Base-by-base conservation (phyloP, 53 echinoderm and acorn worm genomes). In the Luidia sarsii region DNA sequence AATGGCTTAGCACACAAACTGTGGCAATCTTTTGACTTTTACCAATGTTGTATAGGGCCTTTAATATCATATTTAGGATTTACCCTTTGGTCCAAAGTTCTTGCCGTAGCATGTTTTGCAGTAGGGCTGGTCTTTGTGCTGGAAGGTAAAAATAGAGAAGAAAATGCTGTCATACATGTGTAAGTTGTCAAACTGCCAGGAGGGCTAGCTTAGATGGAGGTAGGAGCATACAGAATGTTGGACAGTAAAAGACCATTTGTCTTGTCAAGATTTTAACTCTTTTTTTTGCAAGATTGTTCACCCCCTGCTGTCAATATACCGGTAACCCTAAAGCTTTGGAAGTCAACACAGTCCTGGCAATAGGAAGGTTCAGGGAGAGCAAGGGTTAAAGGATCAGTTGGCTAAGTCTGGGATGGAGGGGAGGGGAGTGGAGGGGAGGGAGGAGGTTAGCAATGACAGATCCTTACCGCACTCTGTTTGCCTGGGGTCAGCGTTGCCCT, bases 61-160 rank as follows among this genome's bases (percentile, higher is more conserved):
- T 41, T 6, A 41, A 41, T 41, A 41, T n/a, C 16, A n/a, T n/a
- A n/a, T n/a, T n/a, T n/a, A 3, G 24, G 33, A 29, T 70, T 86
- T 68, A 91, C 91, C 91, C 35, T 69, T 70, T 53, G 91, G 91
- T 77, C 87, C 91, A 91, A 87, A 91, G 21, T 83, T 67, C 10
- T 43, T 68, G 39, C 83, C 87, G 39, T 91, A 91, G 65, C 91
- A 91, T 20, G 77, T 68, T 70, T 87, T 77, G 50, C 91, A 91
- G 39, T 83, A 87, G 45, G 87, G 87, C 32, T 87, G 69, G 22
- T 80, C 71, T 0, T 62, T 43, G 55, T 87, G 87, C 87, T 87
- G 39, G 38, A 87, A 31, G 4, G 23, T 4, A 38, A 53, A 35
- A 71, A 37, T 33, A 1, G 5, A 60, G 0, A 28, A 60, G 32